Conservation (phyloP, 2,113 vertebrate genomes). For the Archocentrus centrarchus region DNA sequence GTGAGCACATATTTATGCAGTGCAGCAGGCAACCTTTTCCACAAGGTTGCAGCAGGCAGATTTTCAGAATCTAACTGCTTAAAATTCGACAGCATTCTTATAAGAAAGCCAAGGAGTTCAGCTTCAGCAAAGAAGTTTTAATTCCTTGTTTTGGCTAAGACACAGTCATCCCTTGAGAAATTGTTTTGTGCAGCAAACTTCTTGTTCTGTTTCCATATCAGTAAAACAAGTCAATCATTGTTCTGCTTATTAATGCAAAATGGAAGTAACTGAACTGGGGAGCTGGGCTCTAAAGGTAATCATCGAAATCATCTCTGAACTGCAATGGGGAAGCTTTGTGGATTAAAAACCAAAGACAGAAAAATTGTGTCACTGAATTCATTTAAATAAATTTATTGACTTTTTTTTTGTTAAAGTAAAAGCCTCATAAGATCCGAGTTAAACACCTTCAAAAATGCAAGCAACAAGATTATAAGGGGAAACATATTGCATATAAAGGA, state of each 20-base stretch:
- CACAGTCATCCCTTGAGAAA: background rate
- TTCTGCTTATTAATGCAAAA: background rate
- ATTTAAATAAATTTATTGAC: background rate
- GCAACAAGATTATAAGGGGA: background rate
- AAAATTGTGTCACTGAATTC: background rate
- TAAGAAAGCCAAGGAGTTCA: conserved; percentile 22
- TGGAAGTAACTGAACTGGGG: background rate
- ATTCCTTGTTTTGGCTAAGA: conserved; percentile 17
- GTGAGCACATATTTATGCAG: conserved; percentile 22
- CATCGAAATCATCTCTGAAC: background rate
- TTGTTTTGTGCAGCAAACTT: background rate
- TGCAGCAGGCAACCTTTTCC: conserved; percentile 10
- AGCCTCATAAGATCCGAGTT: background rate
- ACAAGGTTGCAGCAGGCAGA: background rate
- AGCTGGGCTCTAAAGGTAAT: background rate
- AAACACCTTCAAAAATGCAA: background rate
- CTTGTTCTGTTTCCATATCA: background rate
- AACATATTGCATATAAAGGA: background rate
- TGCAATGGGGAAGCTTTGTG: background rate
- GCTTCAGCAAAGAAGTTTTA: conserved; percentile 10
- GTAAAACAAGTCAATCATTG: background rate
- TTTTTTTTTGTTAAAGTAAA: background rate
- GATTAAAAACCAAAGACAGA: background rate
- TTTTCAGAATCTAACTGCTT: conserved; percentile 40
- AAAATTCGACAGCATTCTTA: conserved; percentile 38